phyloP scores from a whole-genome alignment of 1,140 invertebrate species.

The Caerostris extrusa region DNA sequence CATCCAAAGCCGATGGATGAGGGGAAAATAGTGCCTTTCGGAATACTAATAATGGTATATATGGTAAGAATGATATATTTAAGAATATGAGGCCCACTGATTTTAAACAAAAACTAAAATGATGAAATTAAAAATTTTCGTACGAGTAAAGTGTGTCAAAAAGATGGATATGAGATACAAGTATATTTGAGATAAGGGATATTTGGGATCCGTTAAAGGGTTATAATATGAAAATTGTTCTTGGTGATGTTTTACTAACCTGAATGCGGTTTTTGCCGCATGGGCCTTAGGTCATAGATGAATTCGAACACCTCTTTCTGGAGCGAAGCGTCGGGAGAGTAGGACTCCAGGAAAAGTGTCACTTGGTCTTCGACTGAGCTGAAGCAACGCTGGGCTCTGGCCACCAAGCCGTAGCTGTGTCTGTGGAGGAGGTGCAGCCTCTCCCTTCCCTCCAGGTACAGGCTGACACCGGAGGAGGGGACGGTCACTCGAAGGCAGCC shows the following conservation, averaged over 20 bases:
- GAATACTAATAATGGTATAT: too few species aligned
- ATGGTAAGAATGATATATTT: too few species aligned
- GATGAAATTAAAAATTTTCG: too few species aligned
- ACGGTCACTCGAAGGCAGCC: slow-evolving; percentile 86
- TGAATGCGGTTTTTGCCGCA: neutral
- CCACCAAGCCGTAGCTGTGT: slow-evolving; percentile 79
- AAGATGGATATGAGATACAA: too few species aligned
- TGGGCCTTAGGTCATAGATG: slow-evolving; percentile 86
- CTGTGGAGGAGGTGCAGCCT: slow-evolving; percentile 85
- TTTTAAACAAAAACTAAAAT: too few species aligned
- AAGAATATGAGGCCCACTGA: too few species aligned
- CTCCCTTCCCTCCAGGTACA: slow-evolving; percentile 87
- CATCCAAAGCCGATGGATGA: too few species aligned
- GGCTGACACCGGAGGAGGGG: slow-evolving; percentile 83
- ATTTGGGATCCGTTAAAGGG: neutral
- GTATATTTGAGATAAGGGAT: too few species aligned
- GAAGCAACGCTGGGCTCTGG: slow-evolving; percentile 83
- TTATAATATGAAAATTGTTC: neutral
- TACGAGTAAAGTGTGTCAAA: too few species aligned
- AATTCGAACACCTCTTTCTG: slow-evolving; percentile 84
- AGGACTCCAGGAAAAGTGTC: slow-evolving; percentile 87
- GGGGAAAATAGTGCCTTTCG: too few species aligned
- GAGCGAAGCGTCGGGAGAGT: slow-evolving; percentile 81
- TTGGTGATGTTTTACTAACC: neutral
- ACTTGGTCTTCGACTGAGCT: slow-evolving; percentile 86